phyloP scores from a whole-genome alignment of 2,888 invertebrate species.

The Melanostoma mellinum region DNA sequence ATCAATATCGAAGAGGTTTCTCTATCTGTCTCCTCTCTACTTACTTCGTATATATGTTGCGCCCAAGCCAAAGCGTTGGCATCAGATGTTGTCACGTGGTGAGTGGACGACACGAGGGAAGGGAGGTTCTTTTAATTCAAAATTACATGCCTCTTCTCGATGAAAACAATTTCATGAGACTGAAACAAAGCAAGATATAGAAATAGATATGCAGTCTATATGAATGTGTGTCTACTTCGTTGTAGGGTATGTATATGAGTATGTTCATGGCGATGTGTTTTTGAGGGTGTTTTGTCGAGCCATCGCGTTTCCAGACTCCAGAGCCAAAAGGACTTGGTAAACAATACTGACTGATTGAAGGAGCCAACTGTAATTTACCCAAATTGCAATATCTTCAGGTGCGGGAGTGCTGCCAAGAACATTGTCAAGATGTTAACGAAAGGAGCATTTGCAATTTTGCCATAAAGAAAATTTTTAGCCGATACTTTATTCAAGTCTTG shows the following conservation, averaged over 20 bases:
- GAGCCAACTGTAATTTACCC: constrained; percentile 67
- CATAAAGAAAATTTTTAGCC: constrained; percentile 11
- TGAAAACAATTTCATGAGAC: constrained; percentile 14
- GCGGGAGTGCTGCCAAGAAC: constrained; percentile 64
- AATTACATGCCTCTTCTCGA: constrained; percentile 45
- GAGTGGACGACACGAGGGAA: neutral
- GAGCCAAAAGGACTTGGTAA: constrained; percentile 4
- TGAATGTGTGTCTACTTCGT: too few relatives aligned
- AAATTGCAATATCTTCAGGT: constrained; percentile 68
- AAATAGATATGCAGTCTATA: neutral
- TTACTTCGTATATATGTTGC: neutral
- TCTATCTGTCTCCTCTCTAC: neutral
- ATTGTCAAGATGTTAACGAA: constrained; percentile 58
- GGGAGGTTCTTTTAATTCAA: constrained; percentile 52
- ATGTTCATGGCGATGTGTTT: constrained; percentile 10
- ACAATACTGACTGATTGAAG: constrained; percentile 69
- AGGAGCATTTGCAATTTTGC: constrained; percentile 50
- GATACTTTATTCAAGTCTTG: too few relatives aligned
- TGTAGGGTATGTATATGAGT: neutral
- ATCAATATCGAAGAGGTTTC: constrained; percentile 36
- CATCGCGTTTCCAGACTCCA: neutral
- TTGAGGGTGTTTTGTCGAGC: constrained; percentile 23
- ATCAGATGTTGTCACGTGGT: constrained; percentile 37
- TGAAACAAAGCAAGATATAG: neutral
- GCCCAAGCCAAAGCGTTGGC: constrained; percentile 15